These are phyloP conservation scores for Mormyrus lacerda DNA, from an alignment of 2,113 vertebrate species.

Conservation along the genomic window DNA sequence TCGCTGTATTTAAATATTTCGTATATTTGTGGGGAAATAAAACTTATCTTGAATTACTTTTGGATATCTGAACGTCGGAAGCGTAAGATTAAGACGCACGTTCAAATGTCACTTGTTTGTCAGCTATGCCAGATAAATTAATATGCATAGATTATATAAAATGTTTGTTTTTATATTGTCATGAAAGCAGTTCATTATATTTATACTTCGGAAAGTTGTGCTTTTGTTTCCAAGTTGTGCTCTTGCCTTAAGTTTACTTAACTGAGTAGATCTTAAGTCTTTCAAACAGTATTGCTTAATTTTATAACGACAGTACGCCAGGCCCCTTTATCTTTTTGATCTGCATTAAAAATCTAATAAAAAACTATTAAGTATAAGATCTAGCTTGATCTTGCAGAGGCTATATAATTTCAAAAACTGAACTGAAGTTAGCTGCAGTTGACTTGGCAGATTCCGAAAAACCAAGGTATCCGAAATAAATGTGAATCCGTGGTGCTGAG, in stretches of 20 bases:
- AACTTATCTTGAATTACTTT: background rate
- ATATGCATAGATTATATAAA: background rate
- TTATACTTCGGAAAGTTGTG: background rate
- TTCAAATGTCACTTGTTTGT: background rate
- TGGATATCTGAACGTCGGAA: background rate
- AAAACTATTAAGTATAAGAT: background rate
- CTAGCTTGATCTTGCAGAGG: slow-evolving; percentile 13
- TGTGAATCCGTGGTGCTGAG: slow-evolving; percentile 49
- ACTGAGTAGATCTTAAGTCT: background rate
- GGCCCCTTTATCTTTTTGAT: background rate
- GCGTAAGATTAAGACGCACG: background rate
- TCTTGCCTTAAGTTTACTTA: background rate
- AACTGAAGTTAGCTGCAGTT: slow-evolving; percentile 48
- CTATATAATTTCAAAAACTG: slow-evolving; percentile 27
- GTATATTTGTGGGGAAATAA: background rate
- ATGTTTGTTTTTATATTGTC: background rate
- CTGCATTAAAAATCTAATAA: background rate
- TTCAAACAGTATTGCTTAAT: background rate
- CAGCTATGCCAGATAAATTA: background rate
- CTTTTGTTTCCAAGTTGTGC: background rate
- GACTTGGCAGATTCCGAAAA: slow-evolving; percentile 44
- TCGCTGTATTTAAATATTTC: background rate
- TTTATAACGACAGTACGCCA: background rate
- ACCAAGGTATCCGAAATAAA: slow-evolving; percentile 44
- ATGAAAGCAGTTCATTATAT: background rate